These are phyloP conservation scores for Scrobipalpa costella DNA, from an alignment of 2,888 invertebrate genomes.

Conservation along the genomic window DNA sequence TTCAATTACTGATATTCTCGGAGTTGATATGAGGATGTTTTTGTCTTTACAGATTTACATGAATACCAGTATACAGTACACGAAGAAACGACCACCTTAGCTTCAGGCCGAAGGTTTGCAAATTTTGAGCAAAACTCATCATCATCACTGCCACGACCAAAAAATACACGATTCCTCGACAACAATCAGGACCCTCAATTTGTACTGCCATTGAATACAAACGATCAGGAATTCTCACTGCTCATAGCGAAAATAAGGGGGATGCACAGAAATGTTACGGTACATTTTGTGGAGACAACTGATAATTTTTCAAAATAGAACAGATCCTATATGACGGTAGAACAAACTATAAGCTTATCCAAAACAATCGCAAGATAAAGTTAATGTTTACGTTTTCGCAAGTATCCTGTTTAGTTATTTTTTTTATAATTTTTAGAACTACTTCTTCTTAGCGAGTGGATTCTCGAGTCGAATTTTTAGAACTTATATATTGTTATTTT, in stretches of 20 bases:
- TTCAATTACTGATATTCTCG: too few species aligned
- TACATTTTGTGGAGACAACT: slow-evolving; percentile 22
- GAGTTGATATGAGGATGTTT: too few species aligned
- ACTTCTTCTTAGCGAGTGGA: too few species aligned
- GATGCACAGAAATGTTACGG: slow-evolving; percentile 23
- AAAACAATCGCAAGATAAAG: too few species aligned
- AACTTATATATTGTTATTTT: too few species aligned
- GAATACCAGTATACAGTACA: slow-evolving; percentile 5
- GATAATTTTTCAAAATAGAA: not conserved
- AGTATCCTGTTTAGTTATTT: not conserved
- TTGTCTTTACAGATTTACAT: not conserved
- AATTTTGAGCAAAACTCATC: too few species aligned
- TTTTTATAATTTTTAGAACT: not conserved
- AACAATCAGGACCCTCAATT: not conserved
- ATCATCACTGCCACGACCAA: not conserved
- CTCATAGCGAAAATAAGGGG: slow-evolving; percentile 25
- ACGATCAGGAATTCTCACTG: slow-evolving; percentile 13
- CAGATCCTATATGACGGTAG: not conserved
- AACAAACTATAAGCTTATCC: too few species aligned
- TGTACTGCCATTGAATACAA: slow-evolving; percentile 14
- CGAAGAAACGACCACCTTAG: not conserved
- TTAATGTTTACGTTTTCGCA: not conserved
- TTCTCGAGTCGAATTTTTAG: too few species aligned
- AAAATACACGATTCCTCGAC: not conserved
- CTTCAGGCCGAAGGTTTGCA: too few species aligned